Conservation (phyloP, 2,113 vertebrate species). For the Nothoprocta pentlandii region DNA sequence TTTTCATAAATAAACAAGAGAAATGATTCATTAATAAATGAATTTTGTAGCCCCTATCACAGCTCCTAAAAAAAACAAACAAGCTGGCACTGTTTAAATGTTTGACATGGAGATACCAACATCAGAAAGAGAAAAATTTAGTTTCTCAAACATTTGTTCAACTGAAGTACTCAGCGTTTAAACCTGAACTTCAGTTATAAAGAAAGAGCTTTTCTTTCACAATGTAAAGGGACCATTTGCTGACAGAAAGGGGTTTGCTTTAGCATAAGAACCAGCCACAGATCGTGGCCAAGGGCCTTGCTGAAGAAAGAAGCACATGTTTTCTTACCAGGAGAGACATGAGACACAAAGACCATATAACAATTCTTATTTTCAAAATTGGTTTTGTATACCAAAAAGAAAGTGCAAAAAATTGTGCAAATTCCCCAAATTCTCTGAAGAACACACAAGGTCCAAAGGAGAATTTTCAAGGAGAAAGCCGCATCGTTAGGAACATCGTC, state of each 20-base stretch:
- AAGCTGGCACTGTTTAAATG: neutral
- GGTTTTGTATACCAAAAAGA: neutral
- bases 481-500: neutral
- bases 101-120: neutral
- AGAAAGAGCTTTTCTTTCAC: neutral
- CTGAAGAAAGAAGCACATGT: neutral
- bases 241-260: neutral
- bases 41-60: neutral
- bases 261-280: neutral
- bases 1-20: neutral
- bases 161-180: neutral
- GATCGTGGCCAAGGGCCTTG: neutral
- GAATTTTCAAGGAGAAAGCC: neutral
- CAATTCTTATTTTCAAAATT: neutral
- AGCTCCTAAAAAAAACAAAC: neutral
- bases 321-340: neutral
- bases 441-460: neutral
- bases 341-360: neutral
- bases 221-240: neutral
- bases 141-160: neutral
- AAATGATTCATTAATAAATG: neutral
- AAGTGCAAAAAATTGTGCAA: neutral
- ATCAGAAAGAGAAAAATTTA: neutral
- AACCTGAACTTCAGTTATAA: neutral
- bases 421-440: neutral